Percentiles rank a stretch among this genome's conserved stretches.
These are phyloP conservation scores for Alligator sinensis DNA, from an alignment of 2,113 vertebrate species.

Conservation along the genomic window DNA sequence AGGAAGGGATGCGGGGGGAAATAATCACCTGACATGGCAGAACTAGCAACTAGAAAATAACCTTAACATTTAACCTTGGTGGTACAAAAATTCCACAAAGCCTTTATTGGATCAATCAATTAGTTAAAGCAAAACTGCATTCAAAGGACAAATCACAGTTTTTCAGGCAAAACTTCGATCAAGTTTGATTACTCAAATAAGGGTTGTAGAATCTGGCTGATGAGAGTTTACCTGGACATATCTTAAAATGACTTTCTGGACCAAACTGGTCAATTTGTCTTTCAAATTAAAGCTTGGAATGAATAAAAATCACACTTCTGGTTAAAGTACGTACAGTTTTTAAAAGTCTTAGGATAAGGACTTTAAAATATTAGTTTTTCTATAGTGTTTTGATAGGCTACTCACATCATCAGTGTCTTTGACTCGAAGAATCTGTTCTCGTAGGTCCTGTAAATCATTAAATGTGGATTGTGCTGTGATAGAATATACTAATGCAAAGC, in stretches of 20 bases:
- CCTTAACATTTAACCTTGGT: neutral
- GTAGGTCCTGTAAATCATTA: slow-evolving; percentile 88
- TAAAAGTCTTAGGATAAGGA: neutral
- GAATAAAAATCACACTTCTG: neutral
- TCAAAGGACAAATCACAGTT: neutral
- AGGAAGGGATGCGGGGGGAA: neutral
- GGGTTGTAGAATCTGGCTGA: neutral
- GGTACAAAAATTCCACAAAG: neutral
- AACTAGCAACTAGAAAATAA: neutral
- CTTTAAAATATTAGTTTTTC: neutral
- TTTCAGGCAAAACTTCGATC: neutral
- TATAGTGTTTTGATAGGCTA: slow-evolving; percentile 16
- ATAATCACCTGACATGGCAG: neutral
- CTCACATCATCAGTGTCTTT: slow-evolving; percentile 91
- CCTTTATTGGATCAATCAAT: neutral
- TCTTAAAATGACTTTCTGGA: neutral
- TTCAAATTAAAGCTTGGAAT: neutral
- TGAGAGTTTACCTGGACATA: neutral
- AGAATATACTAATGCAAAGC: slow-evolving; percentile 90
- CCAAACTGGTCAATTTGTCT: neutral
- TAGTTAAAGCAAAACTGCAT: neutral
- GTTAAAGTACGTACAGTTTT: neutral
- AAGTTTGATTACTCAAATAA: neutral
- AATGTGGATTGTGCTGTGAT: slow-evolving; percentile 90
- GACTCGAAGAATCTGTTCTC: slow-evolving; percentile 90